Conservation (phyloP, 2,113 vertebrate species). For the Nycticorax nycticorax region DNA sequence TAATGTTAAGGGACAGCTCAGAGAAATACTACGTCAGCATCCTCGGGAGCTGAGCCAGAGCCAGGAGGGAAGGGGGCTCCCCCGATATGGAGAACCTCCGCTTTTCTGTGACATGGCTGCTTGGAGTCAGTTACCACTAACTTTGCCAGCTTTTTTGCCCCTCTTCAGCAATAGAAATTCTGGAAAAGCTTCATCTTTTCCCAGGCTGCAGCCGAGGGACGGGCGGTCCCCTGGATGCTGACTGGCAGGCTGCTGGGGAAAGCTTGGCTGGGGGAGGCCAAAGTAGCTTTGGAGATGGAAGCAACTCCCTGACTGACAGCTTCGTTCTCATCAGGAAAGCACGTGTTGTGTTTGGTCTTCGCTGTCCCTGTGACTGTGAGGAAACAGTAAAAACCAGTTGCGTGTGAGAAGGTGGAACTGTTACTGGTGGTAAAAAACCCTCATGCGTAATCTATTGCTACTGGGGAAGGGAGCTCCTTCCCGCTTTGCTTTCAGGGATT, state of each 20-base stretch:
- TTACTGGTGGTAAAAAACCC: not conserved
- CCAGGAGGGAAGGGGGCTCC: not conserved
- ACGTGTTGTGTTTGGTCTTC: not conserved
- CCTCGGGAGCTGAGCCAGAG: not conserved
- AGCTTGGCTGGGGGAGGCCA: not conserved
- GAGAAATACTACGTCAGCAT: not conserved
- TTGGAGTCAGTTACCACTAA: not conserved
- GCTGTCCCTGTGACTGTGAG: not conserved
- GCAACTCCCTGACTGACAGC: not conserved
- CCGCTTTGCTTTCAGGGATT: not conserved
- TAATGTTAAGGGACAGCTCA: not conserved
- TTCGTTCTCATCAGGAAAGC: not conserved
- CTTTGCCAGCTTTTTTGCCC: not conserved
- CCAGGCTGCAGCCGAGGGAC: rapidly evolving
- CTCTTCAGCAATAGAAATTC: not conserved
- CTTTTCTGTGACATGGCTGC: not conserved
- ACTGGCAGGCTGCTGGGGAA: not conserved
- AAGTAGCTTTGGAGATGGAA: not conserved
- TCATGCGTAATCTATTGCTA: not conserved
- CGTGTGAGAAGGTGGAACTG: not conserved
- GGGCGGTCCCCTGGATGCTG: not conserved
- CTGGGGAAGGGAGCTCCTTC: not conserved
- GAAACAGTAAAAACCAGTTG: not conserved
- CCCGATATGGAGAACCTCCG: rapidly evolving
- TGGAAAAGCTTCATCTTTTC: not conserved